These are phyloP conservation scores for Leptosomus discolor DNA, from an alignment of 2,113 vertebrate species.

Conservation along the genomic window DNA sequence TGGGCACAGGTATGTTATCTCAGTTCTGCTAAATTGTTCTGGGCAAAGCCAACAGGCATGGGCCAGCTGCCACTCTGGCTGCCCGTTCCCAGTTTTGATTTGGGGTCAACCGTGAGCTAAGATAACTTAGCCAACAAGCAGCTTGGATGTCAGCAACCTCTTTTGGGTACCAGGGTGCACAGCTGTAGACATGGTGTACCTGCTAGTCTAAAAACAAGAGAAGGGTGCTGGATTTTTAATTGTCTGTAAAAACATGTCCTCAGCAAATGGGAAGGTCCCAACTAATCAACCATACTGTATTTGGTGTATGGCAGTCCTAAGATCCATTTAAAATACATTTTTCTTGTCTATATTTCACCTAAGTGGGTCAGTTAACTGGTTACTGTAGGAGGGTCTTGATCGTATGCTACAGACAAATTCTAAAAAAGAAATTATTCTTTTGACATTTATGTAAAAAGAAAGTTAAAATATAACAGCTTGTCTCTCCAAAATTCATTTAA, in stretches of 20 bases:
- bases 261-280: background rate
- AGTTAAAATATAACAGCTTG: conserved; percentile 14
- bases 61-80: background rate
- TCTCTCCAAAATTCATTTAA: conserved; percentile 36
- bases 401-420: background rate
- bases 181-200: background rate
- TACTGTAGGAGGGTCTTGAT: background rate
- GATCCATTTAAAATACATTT: background rate
- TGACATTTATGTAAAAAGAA: conserved; percentile 14
- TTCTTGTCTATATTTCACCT: background rate
- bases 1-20: background rate
- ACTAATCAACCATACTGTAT: background rate
- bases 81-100: background rate
- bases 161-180: background rate
- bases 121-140: background rate
- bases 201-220: background rate
- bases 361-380: background rate
- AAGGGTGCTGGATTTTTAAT: background rate
- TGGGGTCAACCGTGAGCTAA: background rate
- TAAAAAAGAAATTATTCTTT: background rate
- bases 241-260: background rate
- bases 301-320: background rate
- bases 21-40: background rate
- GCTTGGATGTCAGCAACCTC: background rate
- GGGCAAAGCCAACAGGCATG: accelerated